Evolutionary conservation across 2,113 vertebrate genomes (phyloP).

Genomic region (Poecile atricapillus): DNA sequence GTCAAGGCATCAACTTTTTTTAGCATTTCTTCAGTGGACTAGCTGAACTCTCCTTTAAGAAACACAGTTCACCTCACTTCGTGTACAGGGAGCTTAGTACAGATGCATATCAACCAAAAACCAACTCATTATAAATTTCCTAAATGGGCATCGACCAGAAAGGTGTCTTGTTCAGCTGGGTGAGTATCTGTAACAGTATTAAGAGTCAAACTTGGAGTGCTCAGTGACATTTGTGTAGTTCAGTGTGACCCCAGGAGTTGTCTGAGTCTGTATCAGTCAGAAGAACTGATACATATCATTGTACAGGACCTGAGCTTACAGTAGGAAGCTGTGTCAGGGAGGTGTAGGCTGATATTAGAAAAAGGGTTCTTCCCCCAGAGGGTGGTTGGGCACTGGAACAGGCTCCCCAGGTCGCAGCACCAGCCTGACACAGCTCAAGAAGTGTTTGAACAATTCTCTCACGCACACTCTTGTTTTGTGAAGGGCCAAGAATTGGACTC

Average conservation of each 20-base stretch:
- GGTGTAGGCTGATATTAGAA: not conserved
- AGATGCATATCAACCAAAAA: not conserved
- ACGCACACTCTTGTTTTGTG: not conserved
- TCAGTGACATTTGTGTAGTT: not conserved
- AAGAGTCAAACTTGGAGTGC: not conserved
- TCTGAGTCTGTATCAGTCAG: not conserved
- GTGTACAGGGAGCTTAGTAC: not conserved
- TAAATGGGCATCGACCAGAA: not conserved
- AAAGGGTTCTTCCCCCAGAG: not conserved
- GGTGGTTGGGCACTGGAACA: not conserved
- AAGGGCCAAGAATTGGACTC: not conserved
- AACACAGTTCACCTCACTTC: not conserved
- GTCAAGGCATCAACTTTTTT: not conserved
- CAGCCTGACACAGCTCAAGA: not conserved
- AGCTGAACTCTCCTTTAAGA: not conserved
- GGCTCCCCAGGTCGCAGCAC: not conserved
- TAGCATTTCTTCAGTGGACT: not conserved
- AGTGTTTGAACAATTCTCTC: not conserved
- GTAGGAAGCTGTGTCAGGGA: not conserved
- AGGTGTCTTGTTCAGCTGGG: not conserved
- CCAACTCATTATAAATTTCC: not conserved
- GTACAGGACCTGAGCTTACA: not conserved
- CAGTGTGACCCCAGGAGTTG: not conserved
- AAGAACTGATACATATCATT: not conserved
- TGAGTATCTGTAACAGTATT: not conserved